A percentile compares a stretch with the other conserved stretches of the same genome.
phyloP scores from a whole-genome alignment of 1,140 invertebrate genomes.

The Drosophila nigrodunni region DNA sequence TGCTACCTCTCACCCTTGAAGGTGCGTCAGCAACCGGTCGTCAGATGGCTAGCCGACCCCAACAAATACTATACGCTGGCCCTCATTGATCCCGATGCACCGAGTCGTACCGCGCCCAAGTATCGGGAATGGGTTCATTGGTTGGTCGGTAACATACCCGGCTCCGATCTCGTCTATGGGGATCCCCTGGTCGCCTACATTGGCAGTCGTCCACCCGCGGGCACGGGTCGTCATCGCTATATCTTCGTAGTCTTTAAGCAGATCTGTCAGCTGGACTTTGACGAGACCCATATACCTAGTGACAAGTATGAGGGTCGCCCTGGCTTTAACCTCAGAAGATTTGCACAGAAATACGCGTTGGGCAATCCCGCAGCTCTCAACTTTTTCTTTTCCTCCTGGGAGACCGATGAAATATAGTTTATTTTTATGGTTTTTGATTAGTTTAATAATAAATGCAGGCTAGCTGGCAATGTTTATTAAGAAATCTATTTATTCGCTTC shows the following conservation, averaged over 20 bases:
- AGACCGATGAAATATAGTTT: constrained; percentile 22
- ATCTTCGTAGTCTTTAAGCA: constrained; percentile 96
- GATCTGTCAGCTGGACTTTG: constrained; percentile 66
- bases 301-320: constrained; percentile 88
- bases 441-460: neutral
- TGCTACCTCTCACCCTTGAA: constrained; percentile 87
- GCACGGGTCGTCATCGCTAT: constrained; percentile 94
- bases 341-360: constrained; percentile 89
- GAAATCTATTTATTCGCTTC: constrained; percentile 36
- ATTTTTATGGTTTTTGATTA: neutral
- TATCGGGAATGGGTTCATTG: constrained; percentile 95
- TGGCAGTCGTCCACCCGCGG: constrained; percentile 91
- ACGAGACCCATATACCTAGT: constrained; percentile 84
- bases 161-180: constrained; percentile 89
- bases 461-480: neutral
- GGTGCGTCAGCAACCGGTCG: constrained; percentile 88
- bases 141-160: constrained; percentile 95
- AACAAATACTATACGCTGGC: constrained; percentile 89
- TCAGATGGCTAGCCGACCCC: constrained; percentile 87
- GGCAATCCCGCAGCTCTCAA: constrained; percentile 93
- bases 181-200: constrained; percentile 91
- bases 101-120: constrained; percentile 89
- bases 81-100: constrained; percentile 86
- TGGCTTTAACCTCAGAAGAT: constrained; percentile 91
- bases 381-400: constrained; percentile 72